Base-by-base conservation (phyloP, 2,888 invertebrate species). In the Scaptomyza reducta region DNA sequence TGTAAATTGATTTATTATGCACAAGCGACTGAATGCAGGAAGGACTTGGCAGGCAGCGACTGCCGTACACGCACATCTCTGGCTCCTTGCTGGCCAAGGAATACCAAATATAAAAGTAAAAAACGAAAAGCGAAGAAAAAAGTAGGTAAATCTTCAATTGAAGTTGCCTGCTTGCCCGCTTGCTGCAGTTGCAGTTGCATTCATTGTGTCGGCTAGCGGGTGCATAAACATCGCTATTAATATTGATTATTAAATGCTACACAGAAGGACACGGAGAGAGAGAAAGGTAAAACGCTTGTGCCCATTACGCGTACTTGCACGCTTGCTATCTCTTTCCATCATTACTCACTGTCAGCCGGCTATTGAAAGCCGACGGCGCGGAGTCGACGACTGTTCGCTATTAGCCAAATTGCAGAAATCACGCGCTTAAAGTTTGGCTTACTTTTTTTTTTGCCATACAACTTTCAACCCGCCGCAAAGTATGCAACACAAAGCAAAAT, bases 1-100 rank as follows among this genome's bases (percentile, higher is more conserved):
- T 79, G 82, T 83, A 82, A 82, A 82, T 86, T 86, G 82, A 82
- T 79, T 82, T 82, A 86, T 82, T 82, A 86, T 82, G 84, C 82
- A 77, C 82, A 81, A 79, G 79, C 80, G 76, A 78, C 75, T 85
- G 79, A 75, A 65, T 69, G 65, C 60, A 76, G 72, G 46, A 60
- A 40, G 40, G 40, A 16, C 74, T 77, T 64, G 74, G 77, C 69
- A 64, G 63, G 50, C 68, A 58, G 60, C 47, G 58, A 53, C 41
- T 35, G 18, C 50, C 55, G 54, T 33, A 60, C 22, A 63, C 68
- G 59, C 63, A 74, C 27, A 29, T 41, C 35, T 14, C 38, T 45
- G 40, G 42, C 54, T 40, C 40, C 40, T 59, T 66, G 27, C 56
- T 45, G 46, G 44, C 54, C 50, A 51, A 74, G 45, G 55, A 55